Conservation (phyloP, 2,888 invertebrate genomes). For the Campoplex capitator region DNA sequence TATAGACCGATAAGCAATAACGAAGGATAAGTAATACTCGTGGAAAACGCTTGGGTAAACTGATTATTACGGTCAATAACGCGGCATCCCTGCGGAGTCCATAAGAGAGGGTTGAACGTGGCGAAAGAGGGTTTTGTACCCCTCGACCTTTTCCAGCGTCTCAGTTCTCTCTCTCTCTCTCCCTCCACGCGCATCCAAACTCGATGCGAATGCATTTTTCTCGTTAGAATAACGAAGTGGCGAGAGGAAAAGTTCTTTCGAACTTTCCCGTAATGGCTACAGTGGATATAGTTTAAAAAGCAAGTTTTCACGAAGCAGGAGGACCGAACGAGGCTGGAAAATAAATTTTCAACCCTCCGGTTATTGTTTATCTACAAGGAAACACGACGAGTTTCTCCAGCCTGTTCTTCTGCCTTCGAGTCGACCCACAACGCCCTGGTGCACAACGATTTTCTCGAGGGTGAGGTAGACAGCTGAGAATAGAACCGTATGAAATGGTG, state of each 20-base stretch:
- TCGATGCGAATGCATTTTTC: conserved; percentile 58
- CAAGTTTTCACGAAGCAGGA: conserved; percentile 42
- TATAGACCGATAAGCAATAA: conserved; percentile 29
- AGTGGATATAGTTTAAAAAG: conserved; percentile 50
- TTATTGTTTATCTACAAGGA: conserved; percentile 65
- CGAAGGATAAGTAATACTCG: conserved; percentile 37
- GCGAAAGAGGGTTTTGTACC: conserved; percentile 2
- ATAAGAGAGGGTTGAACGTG: conserved; percentile 16
- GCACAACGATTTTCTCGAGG: conserved; percentile 24
- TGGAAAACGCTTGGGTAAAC: conserved; percentile 38
- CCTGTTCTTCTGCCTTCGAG: background rate
- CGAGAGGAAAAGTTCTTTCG: conserved; percentile 42
- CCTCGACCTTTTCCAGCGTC: conserved; percentile 29
- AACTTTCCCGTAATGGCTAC: conserved; percentile 46
- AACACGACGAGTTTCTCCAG: conserved; percentile 36
- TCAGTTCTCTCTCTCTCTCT: background rate
- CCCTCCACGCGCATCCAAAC: conserved; percentile 12
- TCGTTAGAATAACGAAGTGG: conserved; percentile 63
- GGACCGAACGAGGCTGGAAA: conserved; percentile 32
- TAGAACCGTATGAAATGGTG: conserved; percentile 31
- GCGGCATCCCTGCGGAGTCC: conserved; percentile 27
- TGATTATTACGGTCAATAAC: conserved; percentile 57
- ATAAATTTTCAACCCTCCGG: conserved; percentile 59
- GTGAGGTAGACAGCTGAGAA: conserved; percentile 23
- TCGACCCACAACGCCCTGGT: background rate